Conservation (phyloP, 2,888 invertebrate genomes). For the Oeneis ivallda region DNA sequence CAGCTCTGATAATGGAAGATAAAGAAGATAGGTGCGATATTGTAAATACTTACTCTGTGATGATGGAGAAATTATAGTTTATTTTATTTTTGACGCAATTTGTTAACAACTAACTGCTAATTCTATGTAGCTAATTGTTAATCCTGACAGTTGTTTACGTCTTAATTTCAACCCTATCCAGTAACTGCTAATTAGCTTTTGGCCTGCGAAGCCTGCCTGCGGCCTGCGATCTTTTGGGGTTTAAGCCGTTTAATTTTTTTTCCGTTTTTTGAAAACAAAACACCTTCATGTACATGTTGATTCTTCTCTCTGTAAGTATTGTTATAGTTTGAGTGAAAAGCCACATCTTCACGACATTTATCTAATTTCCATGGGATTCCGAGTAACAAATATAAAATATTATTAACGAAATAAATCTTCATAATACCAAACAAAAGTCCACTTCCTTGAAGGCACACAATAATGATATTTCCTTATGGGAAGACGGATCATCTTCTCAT, state of each 20-base stretch:
- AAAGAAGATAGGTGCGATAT: not conserved
- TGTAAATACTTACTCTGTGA: not conserved
- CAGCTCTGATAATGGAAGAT: conserved; percentile 2
- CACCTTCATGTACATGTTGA: too few relatives aligned
- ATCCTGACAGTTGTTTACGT: too few relatives aligned
- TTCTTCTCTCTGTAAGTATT: too few relatives aligned
- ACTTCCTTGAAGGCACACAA: not conserved
- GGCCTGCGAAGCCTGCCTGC: too few relatives aligned
- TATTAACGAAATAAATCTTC: conserved; percentile 1
- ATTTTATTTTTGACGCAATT: not conserved
- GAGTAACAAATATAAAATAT: not conserved
- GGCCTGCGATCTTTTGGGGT: too few relatives aligned
- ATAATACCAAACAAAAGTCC: conserved; percentile 4
- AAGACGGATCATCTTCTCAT: conserved; percentile 19
- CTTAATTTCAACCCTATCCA: too few relatives aligned
- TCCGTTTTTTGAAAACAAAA: too few relatives aligned
- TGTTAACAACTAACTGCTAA: too few relatives aligned
- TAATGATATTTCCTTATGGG: conserved; percentile 18
- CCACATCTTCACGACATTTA: not conserved
- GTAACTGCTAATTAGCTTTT: too few relatives aligned
- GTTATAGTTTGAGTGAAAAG: not conserved
- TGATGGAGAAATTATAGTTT: not conserved
- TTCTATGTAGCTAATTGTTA: too few relatives aligned
- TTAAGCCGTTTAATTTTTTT: too few relatives aligned
- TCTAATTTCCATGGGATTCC: not conserved